phyloP scores from a whole-genome alignment of 2,888 invertebrate genomes.

The Drosophila lacicola region DNA sequence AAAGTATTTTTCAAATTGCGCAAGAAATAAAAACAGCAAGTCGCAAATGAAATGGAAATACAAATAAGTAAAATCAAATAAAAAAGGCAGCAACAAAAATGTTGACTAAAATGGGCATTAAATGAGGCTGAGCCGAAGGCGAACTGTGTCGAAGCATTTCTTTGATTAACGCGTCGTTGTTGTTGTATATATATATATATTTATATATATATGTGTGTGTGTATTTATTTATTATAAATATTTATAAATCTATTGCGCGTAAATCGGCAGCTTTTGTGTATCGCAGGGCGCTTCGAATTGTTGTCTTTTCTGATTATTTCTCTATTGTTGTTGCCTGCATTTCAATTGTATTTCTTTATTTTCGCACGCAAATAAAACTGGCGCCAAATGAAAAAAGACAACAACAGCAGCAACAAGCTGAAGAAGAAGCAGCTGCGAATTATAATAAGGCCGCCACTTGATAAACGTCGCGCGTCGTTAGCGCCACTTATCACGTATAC shows the following conservation, averaged over 20 bases:
- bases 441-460: constrained; percentile 68
- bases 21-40: constrained; percentile 21
- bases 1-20: constrained; percentile 38
- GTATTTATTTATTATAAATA: constrained; percentile 23
- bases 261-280: constrained; percentile 48
- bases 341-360: constrained; percentile 64
- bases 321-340: constrained; percentile 48
- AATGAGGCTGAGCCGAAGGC: neutral
- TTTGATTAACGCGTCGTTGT: constrained; percentile 14
- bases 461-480: constrained; percentile 80
- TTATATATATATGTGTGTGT: neutral
- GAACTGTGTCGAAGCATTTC: constrained; percentile 14
- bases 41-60: neutral
- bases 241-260: constrained; percentile 52
- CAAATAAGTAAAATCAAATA: neutral
- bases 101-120: constrained; percentile 30
- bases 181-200: constrained; percentile 10
- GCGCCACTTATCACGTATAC: constrained; percentile 81
- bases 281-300: constrained; percentile 29
- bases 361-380: constrained; percentile 81
- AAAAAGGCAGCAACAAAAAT: constrained; percentile 1
- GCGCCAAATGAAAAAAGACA: constrained; percentile 66
- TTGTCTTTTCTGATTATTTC: constrained; percentile 44
- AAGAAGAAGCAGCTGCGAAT: constrained; percentile 16
- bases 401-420: constrained; percentile 26